Evolutionary conservation across 2,888 invertebrate genomes (phyloP), one percentile per base, ranked within the genome.

Genomic region (Heteropelma amictum): DNA sequence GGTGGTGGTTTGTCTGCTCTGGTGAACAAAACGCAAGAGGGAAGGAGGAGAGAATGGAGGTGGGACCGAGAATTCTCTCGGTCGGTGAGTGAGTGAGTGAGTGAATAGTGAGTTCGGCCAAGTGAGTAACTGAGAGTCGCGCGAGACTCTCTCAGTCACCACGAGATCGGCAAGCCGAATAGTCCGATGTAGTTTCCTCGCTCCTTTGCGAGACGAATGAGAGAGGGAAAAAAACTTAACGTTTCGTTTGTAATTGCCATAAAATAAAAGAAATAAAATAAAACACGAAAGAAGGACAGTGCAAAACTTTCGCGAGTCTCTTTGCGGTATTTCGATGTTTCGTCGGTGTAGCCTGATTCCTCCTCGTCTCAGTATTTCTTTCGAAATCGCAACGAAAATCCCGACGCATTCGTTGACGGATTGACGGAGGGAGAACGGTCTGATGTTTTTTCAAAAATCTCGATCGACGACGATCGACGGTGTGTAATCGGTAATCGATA

Each of bases 91-190:
- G 75, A 74, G 68, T 69, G 49, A 69, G 73, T 77, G 85, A 86
- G 84, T 81, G 81, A 77, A 77, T 77, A 78, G 87, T 82, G 84
- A 84, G 85, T 85, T 82, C 83, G 79, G 79, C 79, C 81, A 81
- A 87, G 85, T 84, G 85, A 86, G 85, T 86, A 85, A 85, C 87
- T 86, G 87, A 83, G 82, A 85, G 85, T 84, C 83, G 82, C 79
- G 76, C 85, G 85, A 81, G 84, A 83, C 83, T 83, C 85, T 84
- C 86, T 88, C 89, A 89, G 89, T 89, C 87, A 87, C 82, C 87
- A 88, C 88, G 87, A 88, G 88, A 88, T 88, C 89, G 88, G 87
- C 89, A 85, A 88, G 84, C 86, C 84, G 88, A 87, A 88, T 88
- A 88, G 88, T 88, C 87, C 85, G 84, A 81, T 84, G 85, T 82